Percentiles rank a stretch among this genome's conserved stretches.
These are phyloP conservation scores for Tarsius wallacei DNA, from an alignment of 2,797 vertebrate species.

Conservation along the genomic window DNA sequence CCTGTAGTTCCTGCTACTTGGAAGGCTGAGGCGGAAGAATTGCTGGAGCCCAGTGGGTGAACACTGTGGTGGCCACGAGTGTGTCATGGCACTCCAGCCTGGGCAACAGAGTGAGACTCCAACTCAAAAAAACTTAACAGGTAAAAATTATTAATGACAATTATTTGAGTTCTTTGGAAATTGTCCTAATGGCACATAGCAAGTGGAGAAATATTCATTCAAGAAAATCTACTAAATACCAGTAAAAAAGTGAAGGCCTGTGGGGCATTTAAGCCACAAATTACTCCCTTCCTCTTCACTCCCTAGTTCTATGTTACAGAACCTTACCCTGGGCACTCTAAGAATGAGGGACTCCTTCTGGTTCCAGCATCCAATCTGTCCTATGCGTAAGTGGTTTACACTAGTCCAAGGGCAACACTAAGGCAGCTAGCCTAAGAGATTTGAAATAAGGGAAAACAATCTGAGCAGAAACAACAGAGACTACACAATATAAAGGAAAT, in stretches of 20 bases:
- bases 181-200: not conserved
- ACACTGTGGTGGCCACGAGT: not conserved
- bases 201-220: not conserved
- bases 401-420: not conserved
- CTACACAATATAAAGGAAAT: not conserved
- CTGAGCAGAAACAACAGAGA: not conserved
- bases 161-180: not conserved
- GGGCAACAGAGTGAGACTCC: not conserved
- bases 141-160: not conserved
- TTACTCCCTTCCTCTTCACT: not conserved
- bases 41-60: no score
- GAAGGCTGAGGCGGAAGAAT: no score
- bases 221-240: not conserved
- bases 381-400: not conserved
- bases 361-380: not conserved
- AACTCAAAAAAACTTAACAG: not conserved
- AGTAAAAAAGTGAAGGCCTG: not conserved
- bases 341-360: not conserved
- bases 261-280: not conserved
- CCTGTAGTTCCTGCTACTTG: no score
- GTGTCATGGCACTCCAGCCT: not conserved
- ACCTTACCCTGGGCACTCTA: not conserved
- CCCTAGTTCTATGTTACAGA: not conserved
- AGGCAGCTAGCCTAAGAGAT: not conserved
- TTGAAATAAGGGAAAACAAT: not conserved